phyloP scores from a whole-genome alignment of 2,113 vertebrate genomes.

The Corythaeola cristata region DNA sequence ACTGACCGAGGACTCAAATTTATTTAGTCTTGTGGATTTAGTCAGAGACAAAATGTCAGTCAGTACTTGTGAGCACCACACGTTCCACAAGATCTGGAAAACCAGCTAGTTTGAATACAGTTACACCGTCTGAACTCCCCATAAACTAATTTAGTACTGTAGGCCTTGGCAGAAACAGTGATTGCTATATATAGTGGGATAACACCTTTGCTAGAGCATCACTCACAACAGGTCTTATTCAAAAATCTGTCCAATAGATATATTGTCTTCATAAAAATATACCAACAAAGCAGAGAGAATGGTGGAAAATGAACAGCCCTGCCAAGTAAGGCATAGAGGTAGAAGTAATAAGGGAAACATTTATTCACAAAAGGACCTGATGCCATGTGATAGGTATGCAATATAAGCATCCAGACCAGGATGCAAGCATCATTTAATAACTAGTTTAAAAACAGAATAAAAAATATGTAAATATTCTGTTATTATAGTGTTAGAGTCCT shows the following conservation, averaged over 20 bases:
- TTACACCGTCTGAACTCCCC: not conserved
- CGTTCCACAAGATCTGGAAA: not conserved
- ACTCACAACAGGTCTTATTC: not conserved
- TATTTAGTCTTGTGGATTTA: not conserved
- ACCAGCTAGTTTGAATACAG: not conserved
- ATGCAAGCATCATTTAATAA: not conserved
- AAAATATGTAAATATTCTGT: not conserved
- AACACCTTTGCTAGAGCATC: not conserved
- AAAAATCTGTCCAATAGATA: not conserved
- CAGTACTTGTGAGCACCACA: not conserved
- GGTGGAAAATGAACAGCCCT: not conserved
- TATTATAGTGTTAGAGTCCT: not conserved
- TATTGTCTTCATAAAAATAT: not conserved
- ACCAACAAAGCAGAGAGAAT: not conserved
- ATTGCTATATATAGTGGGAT: not conserved
- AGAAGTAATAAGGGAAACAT: not conserved
- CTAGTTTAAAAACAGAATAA: not conserved
- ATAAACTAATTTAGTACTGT: not conserved
- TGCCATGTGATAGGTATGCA: not conserved
- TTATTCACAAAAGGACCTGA: not conserved
- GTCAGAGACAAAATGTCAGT: not conserved
- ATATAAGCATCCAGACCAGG: not conserved
- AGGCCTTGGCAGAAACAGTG: not conserved
- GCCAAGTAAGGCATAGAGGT: not conserved
- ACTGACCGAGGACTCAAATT: not conserved